These are phyloP conservation scores for Numida meleagris DNA, from an alignment of 2,113 vertebrate species.

Conservation along the genomic window DNA sequence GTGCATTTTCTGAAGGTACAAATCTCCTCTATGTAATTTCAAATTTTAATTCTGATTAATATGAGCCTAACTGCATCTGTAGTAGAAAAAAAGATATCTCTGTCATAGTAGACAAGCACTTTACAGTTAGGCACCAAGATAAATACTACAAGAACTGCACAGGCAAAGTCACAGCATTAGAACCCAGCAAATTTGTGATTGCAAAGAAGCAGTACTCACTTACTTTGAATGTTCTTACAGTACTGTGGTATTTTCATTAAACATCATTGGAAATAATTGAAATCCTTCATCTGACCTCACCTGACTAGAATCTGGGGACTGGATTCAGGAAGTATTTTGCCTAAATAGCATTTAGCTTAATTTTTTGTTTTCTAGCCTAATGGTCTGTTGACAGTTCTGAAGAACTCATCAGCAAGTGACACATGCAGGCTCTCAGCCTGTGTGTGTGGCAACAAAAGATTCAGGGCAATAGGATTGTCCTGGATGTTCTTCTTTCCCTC, in stretches of 20 bases:
- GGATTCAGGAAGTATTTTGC: background rate
- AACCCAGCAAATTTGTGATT: background rate
- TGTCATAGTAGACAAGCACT: background rate
- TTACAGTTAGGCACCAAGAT: conserved; percentile 26
- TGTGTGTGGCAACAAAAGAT: background rate
- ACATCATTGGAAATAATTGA: background rate
- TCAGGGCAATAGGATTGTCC: background rate
- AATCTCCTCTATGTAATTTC: background rate
- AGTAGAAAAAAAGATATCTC: background rate
- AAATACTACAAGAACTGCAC: background rate
- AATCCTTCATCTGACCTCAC: background rate
- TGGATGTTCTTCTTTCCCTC: background rate
- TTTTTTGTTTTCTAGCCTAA: background rate
- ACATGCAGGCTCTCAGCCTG: background rate
- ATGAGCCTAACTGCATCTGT: background rate
- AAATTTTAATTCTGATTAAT: background rate
- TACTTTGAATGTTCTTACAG: background rate
- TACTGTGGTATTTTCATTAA: background rate
- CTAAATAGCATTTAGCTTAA: background rate
- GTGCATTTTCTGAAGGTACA: background rate
- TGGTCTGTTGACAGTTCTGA: background rate
- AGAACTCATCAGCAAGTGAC: background rate
- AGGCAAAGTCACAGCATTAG: background rate
- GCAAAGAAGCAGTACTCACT: background rate
- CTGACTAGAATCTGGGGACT: background rate